Conservation (phyloP, 2,113 vertebrate genomes). For the Forbesichthys papilliferus region DNA sequence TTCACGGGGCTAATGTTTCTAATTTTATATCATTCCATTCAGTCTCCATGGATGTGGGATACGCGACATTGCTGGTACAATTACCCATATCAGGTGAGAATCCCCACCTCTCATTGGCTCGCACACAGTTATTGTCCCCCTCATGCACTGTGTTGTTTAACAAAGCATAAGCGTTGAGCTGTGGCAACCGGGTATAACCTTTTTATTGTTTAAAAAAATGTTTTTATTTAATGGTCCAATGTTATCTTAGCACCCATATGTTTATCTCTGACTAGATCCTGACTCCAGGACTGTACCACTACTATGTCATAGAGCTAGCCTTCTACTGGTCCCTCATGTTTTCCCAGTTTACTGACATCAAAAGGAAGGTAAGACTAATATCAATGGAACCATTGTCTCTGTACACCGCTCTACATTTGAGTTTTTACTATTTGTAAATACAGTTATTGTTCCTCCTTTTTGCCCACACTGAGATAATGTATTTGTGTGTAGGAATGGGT, state of each 20-base stretch:
- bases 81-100: constrained; percentile 92
- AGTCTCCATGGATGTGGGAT: constrained; percentile 96
- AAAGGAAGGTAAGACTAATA: constrained; percentile 88
- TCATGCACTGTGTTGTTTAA: too few relatives aligned
- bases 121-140: too few relatives aligned
- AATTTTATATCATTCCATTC: constrained; percentile 6
- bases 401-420: not conserved
- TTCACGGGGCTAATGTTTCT: not conserved
- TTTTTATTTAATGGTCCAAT: too few relatives aligned
- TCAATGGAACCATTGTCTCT: not conserved
- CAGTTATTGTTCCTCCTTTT: constrained; percentile 41
- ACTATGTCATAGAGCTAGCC: constrained; percentile 89
- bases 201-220: too few relatives aligned
- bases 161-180: too few relatives aligned
- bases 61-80: constrained; percentile 93
- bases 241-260: too few relatives aligned
- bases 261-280: constrained; percentile 77
- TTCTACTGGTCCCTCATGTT: constrained; percentile 99
- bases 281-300: constrained; percentile 85
- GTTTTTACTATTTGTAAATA: constrained; percentile 22
- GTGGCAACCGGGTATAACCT: too few relatives aligned
- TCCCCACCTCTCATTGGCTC: too few relatives aligned
- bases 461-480: not conserved
- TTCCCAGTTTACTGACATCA: constrained; percentile 98
- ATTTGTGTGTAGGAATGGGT: too few relatives aligned